Percentiles rank a stretch among this genome's conserved stretches.
phyloP scores from a whole-genome alignment of 2,888 invertebrate genomes.

The Mesoligia furuncula region DNA sequence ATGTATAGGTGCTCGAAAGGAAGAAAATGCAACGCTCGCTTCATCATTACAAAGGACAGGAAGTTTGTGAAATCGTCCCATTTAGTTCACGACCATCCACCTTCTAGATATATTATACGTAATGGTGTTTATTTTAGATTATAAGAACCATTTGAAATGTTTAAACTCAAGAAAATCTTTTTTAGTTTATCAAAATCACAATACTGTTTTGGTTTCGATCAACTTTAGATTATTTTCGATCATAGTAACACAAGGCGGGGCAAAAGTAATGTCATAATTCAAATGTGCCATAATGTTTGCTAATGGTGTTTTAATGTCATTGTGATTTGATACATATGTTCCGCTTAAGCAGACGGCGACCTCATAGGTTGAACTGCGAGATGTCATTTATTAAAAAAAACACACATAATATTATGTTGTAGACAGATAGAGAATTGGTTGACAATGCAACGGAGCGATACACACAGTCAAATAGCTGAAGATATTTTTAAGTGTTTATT shows the following conservation, averaged over 20 bases:
- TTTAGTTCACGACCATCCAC: constrained; percentile 10
- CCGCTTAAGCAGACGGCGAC: too few relatives aligned
- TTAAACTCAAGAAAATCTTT: neutral
- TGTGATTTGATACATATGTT: too few relatives aligned
- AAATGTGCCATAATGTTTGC: too few relatives aligned
- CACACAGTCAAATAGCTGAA: too few relatives aligned
- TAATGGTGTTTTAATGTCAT: too few relatives aligned
- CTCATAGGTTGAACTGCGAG: too few relatives aligned
- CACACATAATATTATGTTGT: too few relatives aligned
- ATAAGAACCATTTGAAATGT: neutral
- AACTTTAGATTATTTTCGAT: neutral
- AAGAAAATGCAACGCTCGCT: constrained; percentile 28
- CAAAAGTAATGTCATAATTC: too few relatives aligned
- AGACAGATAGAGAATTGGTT: too few relatives aligned
- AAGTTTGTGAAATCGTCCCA: constrained; percentile 1
- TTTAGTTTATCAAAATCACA: neutral
- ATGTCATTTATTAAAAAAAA: too few relatives aligned
- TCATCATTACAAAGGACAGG: constrained; percentile 12
- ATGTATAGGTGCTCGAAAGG: constrained; percentile 21
- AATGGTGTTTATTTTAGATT: constrained; percentile 3
- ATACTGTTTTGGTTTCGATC: neutral
- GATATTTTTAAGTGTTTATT: neutral
- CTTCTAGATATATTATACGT: constrained; percentile 16
- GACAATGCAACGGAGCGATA: too few relatives aligned
- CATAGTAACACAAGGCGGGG: neutral